A percentile compares a stretch with the other conserved stretches of the same genome.
Conservation (phyloP, 1,140 invertebrate species). For the Metaphire vulgaris region DNA sequence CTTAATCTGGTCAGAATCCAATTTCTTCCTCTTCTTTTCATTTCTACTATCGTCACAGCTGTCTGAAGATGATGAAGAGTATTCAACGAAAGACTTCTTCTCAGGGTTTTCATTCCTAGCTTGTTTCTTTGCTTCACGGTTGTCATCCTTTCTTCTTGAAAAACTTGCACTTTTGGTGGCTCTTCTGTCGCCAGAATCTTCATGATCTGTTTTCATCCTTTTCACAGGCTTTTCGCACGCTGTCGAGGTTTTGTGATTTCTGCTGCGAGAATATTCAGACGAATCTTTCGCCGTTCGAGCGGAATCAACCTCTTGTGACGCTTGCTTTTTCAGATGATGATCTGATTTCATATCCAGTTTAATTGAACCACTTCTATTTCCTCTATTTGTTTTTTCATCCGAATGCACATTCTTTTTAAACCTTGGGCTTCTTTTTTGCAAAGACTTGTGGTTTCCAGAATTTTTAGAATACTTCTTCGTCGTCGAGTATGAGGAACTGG, state of each 20-base stretch:
- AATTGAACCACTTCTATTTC: background rate
- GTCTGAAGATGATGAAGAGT: background rate
- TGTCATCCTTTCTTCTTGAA: background rate
- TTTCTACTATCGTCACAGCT: background rate
- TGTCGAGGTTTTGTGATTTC: background rate
- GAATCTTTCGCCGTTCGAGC: background rate
- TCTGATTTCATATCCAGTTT: background rate
- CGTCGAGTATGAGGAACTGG: background rate
- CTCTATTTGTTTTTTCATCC: background rate
- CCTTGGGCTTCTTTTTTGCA: background rate
- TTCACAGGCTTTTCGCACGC: background rate
- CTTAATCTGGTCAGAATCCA: background rate
- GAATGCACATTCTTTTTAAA: background rate
- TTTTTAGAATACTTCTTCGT: background rate
- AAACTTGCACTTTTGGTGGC: background rate
- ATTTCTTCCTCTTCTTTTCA: background rate
- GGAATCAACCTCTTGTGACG: background rate
- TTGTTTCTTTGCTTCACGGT: background rate
- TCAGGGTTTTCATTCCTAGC: background rate
- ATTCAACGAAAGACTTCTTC: background rate
- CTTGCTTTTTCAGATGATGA: background rate
- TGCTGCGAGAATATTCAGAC: background rate
- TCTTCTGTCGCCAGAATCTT: background rate
- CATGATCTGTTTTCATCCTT: background rate
- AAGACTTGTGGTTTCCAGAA: background rate